phyloP scores from a whole-genome alignment of 2,797 vertebrate species.

The Gadopsis bispinosus region DNA sequence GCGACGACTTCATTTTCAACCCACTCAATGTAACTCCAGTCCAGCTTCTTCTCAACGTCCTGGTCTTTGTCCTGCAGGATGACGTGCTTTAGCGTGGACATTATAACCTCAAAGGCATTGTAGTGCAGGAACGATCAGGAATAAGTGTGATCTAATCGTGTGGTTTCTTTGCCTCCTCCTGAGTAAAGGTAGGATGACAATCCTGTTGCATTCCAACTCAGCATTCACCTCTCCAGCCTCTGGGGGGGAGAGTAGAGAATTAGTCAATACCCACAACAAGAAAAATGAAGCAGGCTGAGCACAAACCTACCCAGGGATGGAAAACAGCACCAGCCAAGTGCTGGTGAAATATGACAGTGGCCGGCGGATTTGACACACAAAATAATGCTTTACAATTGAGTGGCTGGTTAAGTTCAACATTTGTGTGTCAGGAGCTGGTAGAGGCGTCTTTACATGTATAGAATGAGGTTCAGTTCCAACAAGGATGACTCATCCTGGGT shows the following conservation, averaged over 20 bases:
- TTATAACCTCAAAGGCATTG: constrained; percentile 80
- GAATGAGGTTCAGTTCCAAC: no score
- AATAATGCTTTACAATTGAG: no score
- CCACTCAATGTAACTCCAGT: constrained; percentile 84
- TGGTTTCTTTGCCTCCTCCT: constrained; percentile 44
- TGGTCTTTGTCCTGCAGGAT: constrained; percentile 77
- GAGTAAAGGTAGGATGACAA: constrained; percentile 70
- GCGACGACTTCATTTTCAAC: constrained; percentile 67
- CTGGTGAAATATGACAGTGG: no score
- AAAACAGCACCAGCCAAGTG: no score
- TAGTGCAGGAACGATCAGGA: constrained; percentile 60
- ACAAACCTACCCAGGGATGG: constrained; percentile 9
- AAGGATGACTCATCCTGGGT: no score
- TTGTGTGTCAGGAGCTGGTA: no score
- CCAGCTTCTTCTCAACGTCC: constrained; percentile 74
- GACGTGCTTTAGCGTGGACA: constrained; percentile 82
- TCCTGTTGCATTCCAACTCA: constrained; percentile 74
- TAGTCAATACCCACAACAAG: constrained; percentile 38
- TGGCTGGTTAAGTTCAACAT: no score
- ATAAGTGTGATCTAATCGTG: constrained; percentile 56
- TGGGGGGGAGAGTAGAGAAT: constrained; percentile 47
- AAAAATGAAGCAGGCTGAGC: constrained; percentile 34
- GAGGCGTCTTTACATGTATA: no score
- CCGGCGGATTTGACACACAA: no score
- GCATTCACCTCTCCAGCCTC: constrained; percentile 50